These are phyloP conservation scores for Trimorus sp. DNA, from an alignment of 2,888 invertebrate species.

Conservation along the genomic window DNA sequence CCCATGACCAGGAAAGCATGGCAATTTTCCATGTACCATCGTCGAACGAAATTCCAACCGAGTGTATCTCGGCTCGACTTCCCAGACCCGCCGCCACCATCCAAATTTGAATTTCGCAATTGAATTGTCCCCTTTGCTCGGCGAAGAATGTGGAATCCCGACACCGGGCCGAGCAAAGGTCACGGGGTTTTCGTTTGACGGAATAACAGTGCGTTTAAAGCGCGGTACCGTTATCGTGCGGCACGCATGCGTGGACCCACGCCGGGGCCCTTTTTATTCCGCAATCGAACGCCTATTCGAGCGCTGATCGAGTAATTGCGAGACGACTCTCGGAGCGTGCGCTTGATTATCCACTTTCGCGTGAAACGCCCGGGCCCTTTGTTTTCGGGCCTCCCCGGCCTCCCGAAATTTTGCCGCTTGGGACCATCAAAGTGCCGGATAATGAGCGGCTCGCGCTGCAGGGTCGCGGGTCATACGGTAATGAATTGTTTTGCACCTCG, in stretches of 20 bases:
- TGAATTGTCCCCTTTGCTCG: slow-evolving; percentile 51
- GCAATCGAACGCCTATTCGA: slow-evolving; percentile 58
- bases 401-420: slow-evolving; percentile 61
- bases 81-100: neutral
- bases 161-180: slow-evolving; percentile 70
- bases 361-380: slow-evolving; percentile 33
- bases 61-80: slow-evolving; percentile 22
- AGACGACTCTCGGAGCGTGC: slow-evolving; percentile 61
- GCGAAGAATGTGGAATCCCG: slow-evolving; percentile 54
- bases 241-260: slow-evolving; percentile 47
- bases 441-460: slow-evolving; percentile 78
- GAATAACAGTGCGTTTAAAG: slow-evolving; percentile 80
- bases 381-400: slow-evolving; percentile 1
- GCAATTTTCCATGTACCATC: no score
- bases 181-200: slow-evolving; percentile 80
- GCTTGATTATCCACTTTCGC: slow-evolving; percentile 64
- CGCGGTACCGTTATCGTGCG: slow-evolving; percentile 78
- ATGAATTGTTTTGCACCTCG: slow-evolving; percentile 81
- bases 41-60: slow-evolving; percentile 10
- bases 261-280: slow-evolving; percentile 43
- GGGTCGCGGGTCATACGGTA: slow-evolving; percentile 77
- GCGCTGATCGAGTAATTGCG: slow-evolving; percentile 63
- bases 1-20: no score
- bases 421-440: slow-evolving; percentile 79
- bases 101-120: slow-evolving; percentile 53